These are phyloP conservation scores for Mareca penelope DNA, from an alignment of 2,797 vertebrate species.

Conservation along the genomic window DNA sequence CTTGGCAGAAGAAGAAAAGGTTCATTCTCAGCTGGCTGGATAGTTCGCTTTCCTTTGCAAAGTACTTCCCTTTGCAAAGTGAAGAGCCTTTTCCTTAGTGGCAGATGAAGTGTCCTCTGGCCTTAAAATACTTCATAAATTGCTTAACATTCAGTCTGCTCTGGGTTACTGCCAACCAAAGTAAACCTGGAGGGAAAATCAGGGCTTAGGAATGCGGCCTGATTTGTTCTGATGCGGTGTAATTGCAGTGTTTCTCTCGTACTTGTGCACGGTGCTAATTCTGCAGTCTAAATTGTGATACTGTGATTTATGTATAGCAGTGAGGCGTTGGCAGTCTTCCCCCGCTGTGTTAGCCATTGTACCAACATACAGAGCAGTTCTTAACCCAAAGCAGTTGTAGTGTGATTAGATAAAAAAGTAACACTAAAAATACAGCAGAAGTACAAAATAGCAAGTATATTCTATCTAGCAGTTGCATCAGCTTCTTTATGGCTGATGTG, in stretches of 20 bases:
- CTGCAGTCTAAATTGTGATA: neutral
- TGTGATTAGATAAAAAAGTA: conserved; percentile 3
- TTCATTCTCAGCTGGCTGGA: neutral
- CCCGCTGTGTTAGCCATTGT: neutral
- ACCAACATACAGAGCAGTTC: neutral
- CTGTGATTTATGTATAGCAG: neutral
- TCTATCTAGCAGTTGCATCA: neutral
- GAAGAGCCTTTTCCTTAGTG: neutral
- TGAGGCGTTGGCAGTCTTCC: neutral
- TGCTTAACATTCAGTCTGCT: neutral
- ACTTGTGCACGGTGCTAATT: neutral
- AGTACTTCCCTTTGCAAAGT: no score
- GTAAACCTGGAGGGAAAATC: neutral
- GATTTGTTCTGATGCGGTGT: neutral
- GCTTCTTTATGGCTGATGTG: neutral
- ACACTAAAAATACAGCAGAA: neutral
- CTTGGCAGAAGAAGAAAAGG: neutral
- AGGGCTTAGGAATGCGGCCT: neutral
- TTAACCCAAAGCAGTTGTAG: neutral
- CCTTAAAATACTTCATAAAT: neutral
- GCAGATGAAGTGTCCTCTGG: neutral
- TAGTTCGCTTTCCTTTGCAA: neutral
- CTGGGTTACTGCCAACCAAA: neutral
- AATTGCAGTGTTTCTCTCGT: neutral
- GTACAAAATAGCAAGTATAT: neutral